Evolutionary conservation across 2,888 invertebrate species (phyloP), one percentile per base, ranked within the genome.

Genomic region (Nysson spinosus): DNA sequence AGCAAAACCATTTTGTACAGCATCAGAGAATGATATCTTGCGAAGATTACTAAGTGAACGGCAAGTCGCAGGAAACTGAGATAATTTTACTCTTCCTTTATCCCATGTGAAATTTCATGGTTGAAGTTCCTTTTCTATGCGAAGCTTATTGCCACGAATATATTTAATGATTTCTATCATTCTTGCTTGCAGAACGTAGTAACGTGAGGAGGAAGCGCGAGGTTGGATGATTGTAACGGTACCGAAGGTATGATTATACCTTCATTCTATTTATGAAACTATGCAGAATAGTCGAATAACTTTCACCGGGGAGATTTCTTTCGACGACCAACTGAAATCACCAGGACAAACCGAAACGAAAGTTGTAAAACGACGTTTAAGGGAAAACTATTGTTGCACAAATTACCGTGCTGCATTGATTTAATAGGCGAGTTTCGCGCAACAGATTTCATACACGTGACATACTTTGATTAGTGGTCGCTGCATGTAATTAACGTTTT

Each of bases 231-330:
- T 28, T 28, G 7, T 19, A 16, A 43, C 16, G 14, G 9, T 9
- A 28, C 6, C 30, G 19, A 11, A 3, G 32, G 4, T 22, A 37
- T 6, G 6, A n/a, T 19, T 16, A 11, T 3, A 30, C 7, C 3
- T 22, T 22, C 40, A 39, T 39, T 11, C 37, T 11, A 26, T 43
- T 37, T 24, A 9, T 39, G 16, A 46, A 35, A 40, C 24, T 30
- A 11, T 34, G 5, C 1, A 24, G 26, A 49, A n/a, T 35, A 11
- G 34, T 24, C 22, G 4, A 37, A 42, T 61, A 44, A 57, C 57
- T 66, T 71, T 66, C 60, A 49, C 58, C 58, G 39, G 64, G n/a
- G 54, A 72, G 56, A 68, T 65, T 56, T 51, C 56, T 46, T 40
- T 47, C 26, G 34, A 34, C 20, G 24, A 14, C 58, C 43, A 39